A percentile compares a stretch with the other conserved stretches of the same genome.
Evolutionary conservation across 2,888 invertebrate genomes (phyloP).

Genomic region (Tachina fera): DNA sequence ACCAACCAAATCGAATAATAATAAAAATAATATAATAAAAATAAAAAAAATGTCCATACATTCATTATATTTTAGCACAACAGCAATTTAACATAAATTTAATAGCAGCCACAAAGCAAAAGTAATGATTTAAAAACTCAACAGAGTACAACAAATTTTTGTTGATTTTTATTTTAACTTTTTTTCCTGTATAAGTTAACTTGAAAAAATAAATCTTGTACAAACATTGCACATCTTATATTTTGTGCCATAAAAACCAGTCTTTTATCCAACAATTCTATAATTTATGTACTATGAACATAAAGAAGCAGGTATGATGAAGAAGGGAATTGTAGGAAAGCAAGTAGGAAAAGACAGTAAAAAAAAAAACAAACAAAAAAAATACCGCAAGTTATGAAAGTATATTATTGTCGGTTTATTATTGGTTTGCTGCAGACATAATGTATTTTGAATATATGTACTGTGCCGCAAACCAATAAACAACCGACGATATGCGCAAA

Average conservation of each 20-base stretch:
- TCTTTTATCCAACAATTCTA: slow-evolving; percentile 3
- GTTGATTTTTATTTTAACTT: not conserved
- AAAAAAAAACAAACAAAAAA: not conserved
- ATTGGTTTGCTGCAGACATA: too few relatives aligned
- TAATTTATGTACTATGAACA: not conserved
- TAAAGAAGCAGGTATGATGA: not conserved
- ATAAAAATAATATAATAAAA: not conserved
- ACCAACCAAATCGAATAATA: slow-evolving; percentile 17
- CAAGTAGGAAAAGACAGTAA: not conserved
- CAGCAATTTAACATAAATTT: slow-evolving; percentile 17
- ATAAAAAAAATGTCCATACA: not conserved
- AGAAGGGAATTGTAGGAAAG: not conserved
- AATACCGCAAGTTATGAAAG: not conserved
- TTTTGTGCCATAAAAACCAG: slow-evolving; percentile 40
- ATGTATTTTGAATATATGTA: too few relatives aligned
- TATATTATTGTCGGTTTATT: too few relatives aligned
- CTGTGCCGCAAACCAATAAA: too few relatives aligned
- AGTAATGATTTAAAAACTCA: slow-evolving; percentile 20
- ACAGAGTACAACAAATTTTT: slow-evolving; percentile 36
- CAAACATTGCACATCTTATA: slow-evolving; percentile 17
- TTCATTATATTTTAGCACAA: not conserved
- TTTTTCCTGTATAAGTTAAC: not conserved
- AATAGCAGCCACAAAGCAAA: slow-evolving; percentile 19
- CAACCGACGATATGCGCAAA: too few relatives aligned
- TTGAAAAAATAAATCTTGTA: slow-evolving; percentile 8